phyloP scores from a whole-genome alignment of 2,888 invertebrate genomes.

The Spialia ferax region DNA sequence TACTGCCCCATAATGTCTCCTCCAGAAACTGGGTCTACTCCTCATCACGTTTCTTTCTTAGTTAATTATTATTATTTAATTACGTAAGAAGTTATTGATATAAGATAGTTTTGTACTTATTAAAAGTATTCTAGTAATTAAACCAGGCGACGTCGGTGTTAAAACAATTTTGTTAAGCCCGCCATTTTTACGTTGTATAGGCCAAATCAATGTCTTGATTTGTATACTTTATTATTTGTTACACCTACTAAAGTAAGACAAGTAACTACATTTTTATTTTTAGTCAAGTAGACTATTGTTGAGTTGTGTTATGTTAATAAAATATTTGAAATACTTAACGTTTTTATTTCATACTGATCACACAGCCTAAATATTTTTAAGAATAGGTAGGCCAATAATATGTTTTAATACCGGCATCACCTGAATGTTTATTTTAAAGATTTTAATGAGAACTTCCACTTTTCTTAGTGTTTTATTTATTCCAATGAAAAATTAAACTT shows the following conservation, averaged over 20 bases:
- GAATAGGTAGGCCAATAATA: slow-evolving; percentile 29
- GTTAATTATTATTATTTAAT: not conserved
- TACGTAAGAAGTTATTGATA: not conserved
- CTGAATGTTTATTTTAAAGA: slow-evolving; percentile 52
- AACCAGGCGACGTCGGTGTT: slow-evolving; percentile 74
- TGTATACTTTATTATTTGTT: slow-evolving; percentile 18
- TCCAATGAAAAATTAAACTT: no score
- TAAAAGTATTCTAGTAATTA: not conserved
- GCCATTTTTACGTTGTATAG: slow-evolving; percentile 46
- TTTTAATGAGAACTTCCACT: slow-evolving; percentile 2
- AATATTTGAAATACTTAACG: slow-evolving; percentile 54
- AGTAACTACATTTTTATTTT: slow-evolving; percentile 45
- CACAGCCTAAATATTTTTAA: slow-evolving; percentile 24
- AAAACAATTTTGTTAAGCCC: slow-evolving; percentile 57
- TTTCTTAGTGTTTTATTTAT: slow-evolving; percentile 18
- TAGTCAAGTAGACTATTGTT: slow-evolving; percentile 46
- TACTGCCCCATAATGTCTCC: no score
- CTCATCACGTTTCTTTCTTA: no score
- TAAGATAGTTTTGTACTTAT: not conserved
- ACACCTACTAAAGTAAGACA: slow-evolving; percentile 26
- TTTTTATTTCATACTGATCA: slow-evolving; percentile 54
- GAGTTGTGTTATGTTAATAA: slow-evolving; percentile 57
- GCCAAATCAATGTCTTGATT: slow-evolving; percentile 40
- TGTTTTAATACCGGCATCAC: slow-evolving; percentile 82
- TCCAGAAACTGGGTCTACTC: no score